phyloP scores from a whole-genome alignment of 92 coral and sea anemone species.

The Umimayanthus kanabou region DNA sequence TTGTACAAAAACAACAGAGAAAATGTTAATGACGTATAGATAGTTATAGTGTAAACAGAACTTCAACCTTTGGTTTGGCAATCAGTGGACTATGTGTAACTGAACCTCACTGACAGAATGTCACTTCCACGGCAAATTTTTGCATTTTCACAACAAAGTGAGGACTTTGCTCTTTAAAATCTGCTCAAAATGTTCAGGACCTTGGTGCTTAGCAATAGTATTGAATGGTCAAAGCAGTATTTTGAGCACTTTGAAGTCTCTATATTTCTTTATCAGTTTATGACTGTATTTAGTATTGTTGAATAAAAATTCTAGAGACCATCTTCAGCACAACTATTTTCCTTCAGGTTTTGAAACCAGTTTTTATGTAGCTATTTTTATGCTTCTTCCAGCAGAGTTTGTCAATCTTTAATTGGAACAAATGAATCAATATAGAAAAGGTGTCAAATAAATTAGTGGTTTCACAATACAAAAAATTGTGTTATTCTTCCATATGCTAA shows the following conservation, averaged over 20 bases:
- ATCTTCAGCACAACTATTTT: background rate
- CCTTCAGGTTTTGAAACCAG: background rate
- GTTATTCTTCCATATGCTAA: background rate
- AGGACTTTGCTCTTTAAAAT: background rate
- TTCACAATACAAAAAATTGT: background rate
- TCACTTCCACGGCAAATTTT: background rate
- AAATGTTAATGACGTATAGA: too few species aligned
- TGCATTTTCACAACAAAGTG: background rate
- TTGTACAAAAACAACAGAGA: background rate
- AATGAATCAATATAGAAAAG: background rate
- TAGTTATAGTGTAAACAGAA: background rate
- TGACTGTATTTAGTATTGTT: too few species aligned
- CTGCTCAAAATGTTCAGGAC: background rate
- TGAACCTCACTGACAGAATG: background rate
- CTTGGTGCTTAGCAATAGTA: background rate
- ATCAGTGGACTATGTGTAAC: background rate
- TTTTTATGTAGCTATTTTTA: background rate
- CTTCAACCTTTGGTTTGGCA: background rate
- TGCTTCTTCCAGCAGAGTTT: background rate
- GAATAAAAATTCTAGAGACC: background rate
- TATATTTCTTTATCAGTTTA: too few species aligned
- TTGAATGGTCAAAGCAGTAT: background rate
- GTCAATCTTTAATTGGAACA: background rate
- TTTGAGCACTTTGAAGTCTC: background rate
- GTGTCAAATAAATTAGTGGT: background rate